Evolutionary conservation across 2,113 vertebrate genomes (phyloP).

Genomic region (Hydrochoerus hydrochaeris): DNA sequence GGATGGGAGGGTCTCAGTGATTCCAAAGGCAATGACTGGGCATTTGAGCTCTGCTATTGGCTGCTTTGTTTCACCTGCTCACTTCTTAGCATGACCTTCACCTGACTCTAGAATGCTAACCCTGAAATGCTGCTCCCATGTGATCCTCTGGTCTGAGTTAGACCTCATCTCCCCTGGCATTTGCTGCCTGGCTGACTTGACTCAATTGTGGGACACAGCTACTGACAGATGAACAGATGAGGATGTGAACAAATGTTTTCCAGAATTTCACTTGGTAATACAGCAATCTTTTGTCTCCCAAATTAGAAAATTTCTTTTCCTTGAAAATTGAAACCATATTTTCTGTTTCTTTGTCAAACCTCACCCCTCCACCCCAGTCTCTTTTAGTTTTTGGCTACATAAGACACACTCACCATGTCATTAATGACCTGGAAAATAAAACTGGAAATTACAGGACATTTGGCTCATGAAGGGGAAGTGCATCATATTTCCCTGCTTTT

Average conservation of each 20-base stretch:
- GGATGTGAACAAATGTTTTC: neutral
- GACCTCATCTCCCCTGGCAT: neutral
- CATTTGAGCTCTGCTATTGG: neutral
- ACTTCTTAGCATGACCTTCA: neutral
- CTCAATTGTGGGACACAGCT: neutral
- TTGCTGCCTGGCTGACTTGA: neutral
- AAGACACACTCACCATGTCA: neutral
- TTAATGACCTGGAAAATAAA: neutral
- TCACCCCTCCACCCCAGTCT: neutral
- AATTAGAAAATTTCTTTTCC: slow-evolving; percentile 13
- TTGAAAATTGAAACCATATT: neutral
- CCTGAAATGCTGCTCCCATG: neutral
- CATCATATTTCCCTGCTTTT: neutral
- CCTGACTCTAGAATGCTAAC: neutral
- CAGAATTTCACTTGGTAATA: neutral
- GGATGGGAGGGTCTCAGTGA: neutral
- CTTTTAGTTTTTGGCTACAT: neutral
- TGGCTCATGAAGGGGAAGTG: neutral
- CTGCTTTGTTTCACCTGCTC: neutral
- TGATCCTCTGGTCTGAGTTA: neutral
- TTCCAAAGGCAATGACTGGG: neutral
- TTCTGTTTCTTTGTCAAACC: neutral
- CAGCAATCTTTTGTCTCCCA: neutral
- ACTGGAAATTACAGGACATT: neutral
- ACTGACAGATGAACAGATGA: neutral